phyloP scores from a whole-genome alignment of 1,140 invertebrate genomes.

The Cotesia vestalis region DNA sequence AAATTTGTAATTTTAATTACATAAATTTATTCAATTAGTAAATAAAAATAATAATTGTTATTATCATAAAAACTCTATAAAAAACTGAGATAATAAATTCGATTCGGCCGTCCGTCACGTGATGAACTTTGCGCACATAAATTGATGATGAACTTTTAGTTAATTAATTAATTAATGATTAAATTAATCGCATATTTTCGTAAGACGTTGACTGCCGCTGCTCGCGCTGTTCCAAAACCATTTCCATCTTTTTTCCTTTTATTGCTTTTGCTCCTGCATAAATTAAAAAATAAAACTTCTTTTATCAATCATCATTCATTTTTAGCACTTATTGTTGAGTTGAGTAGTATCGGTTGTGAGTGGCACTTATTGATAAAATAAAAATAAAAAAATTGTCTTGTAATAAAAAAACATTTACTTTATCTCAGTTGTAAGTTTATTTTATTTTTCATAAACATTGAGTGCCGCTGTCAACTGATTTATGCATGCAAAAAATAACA shows the following conservation, averaged over 20 bases:
- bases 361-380: background rate
- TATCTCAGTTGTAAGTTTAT: too few relatives aligned
- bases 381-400: background rate
- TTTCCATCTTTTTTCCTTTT: conserved; percentile 35
- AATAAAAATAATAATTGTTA: too few relatives aligned
- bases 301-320: conserved; percentile 29
- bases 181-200: conserved; percentile 43
- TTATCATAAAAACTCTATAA: too few relatives aligned
- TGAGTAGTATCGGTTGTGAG: conserved; percentile 29
- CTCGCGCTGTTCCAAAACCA: conserved; percentile 66
- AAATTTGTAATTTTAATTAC: too few relatives aligned
- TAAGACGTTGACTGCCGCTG: conserved; percentile 67
- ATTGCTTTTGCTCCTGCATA: conserved; percentile 27
- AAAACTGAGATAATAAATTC: background rate
- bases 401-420: too few relatives aligned
- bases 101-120: conserved; percentile 33
- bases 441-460: background rate
- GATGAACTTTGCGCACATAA: conserved; percentile 25
- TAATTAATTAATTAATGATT: background rate
- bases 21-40: too few relatives aligned
- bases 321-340: background rate
- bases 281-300: background rate
- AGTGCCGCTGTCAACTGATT: background rate
- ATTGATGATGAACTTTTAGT: conserved; percentile 12
- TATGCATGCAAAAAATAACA: too few relatives aligned